Percentiles rank a stretch among this genome's conserved stretches.
phyloP scores from a whole-genome alignment of 1,140 invertebrate species.

The Anoplolepis gracilipes region DNA sequence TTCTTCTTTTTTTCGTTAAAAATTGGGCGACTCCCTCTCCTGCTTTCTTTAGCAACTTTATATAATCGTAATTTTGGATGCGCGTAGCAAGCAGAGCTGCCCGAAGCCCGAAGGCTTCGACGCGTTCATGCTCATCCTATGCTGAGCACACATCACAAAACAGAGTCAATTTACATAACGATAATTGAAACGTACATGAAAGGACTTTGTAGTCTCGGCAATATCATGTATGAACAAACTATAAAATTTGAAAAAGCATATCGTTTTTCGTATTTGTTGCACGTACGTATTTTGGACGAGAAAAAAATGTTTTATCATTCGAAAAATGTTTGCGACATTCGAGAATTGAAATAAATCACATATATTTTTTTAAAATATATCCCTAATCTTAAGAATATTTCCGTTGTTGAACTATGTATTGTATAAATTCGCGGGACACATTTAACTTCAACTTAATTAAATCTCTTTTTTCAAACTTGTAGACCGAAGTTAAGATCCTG shows the following conservation, averaged over 20 bases:
- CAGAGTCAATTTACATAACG: conserved; percentile 85
- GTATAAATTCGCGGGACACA: too few relatives aligned
- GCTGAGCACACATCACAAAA: conserved; percentile 75
- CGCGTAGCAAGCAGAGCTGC: conserved; percentile 18
- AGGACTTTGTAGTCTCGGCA: conserved; percentile 66
- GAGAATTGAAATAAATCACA: background rate
- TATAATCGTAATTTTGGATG: conserved; percentile 13
- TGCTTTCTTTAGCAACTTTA: background rate
- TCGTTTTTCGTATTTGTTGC: conserved; percentile 64
- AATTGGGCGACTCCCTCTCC: conserved; percentile 16
- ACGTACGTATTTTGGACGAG: background rate
- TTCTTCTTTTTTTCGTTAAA: background rate
- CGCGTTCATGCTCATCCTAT: conserved; percentile 60
- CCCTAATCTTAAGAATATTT: too few relatives aligned
- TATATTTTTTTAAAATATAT: too few relatives aligned
- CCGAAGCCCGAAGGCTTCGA: conserved; percentile 57
- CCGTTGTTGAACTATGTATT: too few relatives aligned
- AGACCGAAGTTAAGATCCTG: too few relatives aligned
- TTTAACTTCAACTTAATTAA: too few relatives aligned
- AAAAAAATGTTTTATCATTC: background rate
- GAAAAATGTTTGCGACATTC: background rate
- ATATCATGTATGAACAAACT: conserved; percentile 72
- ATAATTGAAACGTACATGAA: conserved; percentile 84
- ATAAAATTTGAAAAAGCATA: conserved; percentile 70
- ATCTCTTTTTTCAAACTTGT: too few relatives aligned